phyloP scores from a whole-genome alignment of 2,797 vertebrate species.

The Trichosurus vulpecula region DNA sequence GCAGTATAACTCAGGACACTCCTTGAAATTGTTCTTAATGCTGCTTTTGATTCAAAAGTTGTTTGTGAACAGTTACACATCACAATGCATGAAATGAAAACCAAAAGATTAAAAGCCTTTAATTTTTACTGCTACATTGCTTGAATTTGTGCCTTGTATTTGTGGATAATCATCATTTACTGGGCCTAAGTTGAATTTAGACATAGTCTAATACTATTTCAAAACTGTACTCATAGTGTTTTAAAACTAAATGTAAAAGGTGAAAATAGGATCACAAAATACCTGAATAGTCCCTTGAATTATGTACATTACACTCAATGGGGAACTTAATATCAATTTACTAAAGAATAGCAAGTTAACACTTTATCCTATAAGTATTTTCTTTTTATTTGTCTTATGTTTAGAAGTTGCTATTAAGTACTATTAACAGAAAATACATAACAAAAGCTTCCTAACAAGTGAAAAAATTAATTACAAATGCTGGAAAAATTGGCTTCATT shows the following conservation, averaged over 20 bases:
- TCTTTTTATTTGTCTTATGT: constrained; percentile 87
- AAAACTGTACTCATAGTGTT: constrained; percentile 56
- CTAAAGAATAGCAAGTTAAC: constrained; percentile 86
- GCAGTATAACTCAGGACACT: constrained; percentile 79
- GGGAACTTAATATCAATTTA: constrained; percentile 81
- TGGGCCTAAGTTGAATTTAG: neutral
- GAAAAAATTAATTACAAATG: constrained; percentile 93
- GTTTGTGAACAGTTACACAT: constrained; percentile 61
- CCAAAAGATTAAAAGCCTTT: neutral
- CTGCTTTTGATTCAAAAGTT: constrained; percentile 78
- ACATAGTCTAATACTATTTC: neutral
- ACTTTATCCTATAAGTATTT: constrained; percentile 89
- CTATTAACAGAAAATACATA: constrained; percentile 90
- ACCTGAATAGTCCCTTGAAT: constrained; percentile 79
- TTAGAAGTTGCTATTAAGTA: constrained; percentile 86
- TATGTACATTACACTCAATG: constrained; percentile 70
- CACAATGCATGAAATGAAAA: constrained; percentile 49
- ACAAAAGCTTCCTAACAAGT: constrained; percentile 89
- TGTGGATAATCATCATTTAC: constrained; percentile 60
- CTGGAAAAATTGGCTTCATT: constrained; percentile 91
- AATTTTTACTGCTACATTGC: constrained; percentile 58
- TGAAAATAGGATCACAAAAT: constrained; percentile 78
- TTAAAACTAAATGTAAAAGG: constrained; percentile 79
- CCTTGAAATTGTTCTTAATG: constrained; percentile 79
- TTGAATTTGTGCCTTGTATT: constrained; percentile 68